A percentile compares a stretch with the other conserved stretches of the same genome.
Conservation (phyloP, 2,888 invertebrate genomes). For the Limnephilus marmoratus region DNA sequence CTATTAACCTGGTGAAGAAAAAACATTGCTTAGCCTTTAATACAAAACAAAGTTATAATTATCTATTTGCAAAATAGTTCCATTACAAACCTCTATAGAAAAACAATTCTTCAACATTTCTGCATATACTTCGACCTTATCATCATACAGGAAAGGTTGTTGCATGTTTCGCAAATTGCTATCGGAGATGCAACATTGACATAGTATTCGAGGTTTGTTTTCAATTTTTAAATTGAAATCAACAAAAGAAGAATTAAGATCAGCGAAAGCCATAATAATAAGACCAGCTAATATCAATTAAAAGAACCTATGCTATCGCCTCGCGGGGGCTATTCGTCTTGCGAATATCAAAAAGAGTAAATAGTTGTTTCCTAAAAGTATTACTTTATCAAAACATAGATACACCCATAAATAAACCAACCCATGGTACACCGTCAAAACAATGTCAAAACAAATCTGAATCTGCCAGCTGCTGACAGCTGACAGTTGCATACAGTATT, state of each 20-base stretch:
- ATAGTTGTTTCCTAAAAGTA: background rate
- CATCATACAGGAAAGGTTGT: conserved; percentile 4
- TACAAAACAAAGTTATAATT: background rate
- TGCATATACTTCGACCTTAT: conserved; percentile 2
- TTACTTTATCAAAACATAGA: background rate
- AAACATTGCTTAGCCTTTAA: background rate
- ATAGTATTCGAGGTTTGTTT: background rate
- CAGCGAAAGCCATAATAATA: background rate
- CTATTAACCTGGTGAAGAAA: background rate
- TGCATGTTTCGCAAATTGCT: conserved; percentile 14
- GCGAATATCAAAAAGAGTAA: background rate
- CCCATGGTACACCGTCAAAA: too few species aligned
- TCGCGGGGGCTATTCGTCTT: background rate
- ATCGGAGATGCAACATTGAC: conserved; percentile 7
- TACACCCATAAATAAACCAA: too few species aligned
- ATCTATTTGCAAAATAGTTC: background rate
- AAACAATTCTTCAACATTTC: conserved; percentile 22
- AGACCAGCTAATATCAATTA: background rate
- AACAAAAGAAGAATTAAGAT: background rate
- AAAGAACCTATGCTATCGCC: background rate
- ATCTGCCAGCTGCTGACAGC: too few species aligned
- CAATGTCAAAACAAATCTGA: too few species aligned
- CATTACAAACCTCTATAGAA: conserved; percentile 14
- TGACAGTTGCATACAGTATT: too few species aligned
- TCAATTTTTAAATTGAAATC: conserved; percentile 12